phyloP scores from a whole-genome alignment of 2,797 vertebrate species.

The Parauchenoglanis punctatus region DNA sequence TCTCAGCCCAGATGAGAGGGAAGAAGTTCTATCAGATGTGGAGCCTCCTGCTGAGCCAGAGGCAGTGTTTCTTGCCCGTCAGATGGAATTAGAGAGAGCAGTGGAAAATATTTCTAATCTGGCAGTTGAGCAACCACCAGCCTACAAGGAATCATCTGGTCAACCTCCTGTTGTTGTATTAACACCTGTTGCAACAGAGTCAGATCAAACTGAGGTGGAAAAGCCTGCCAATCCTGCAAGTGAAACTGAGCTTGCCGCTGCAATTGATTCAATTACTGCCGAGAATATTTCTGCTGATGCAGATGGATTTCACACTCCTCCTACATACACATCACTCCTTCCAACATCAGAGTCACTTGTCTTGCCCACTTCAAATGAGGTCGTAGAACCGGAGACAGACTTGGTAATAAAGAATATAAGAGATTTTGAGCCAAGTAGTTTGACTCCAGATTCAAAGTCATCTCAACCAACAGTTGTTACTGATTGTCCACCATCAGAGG shows the following conservation, averaged over 20 bases:
- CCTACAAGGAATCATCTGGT: slow-evolving; percentile 82
- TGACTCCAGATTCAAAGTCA: slow-evolving; percentile 72
- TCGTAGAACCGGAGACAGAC: slow-evolving; percentile 83
- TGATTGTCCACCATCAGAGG: slow-evolving; percentile 67
- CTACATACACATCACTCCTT: slow-evolving; percentile 80
- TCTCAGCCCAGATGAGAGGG: slow-evolving; percentile 72
- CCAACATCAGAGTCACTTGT: slow-evolving; percentile 75
- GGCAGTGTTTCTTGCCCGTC: slow-evolving; percentile 82
- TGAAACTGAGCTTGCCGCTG: slow-evolving; percentile 95
- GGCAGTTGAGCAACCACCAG: slow-evolving; percentile 77
- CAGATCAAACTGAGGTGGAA: slow-evolving; percentile 81
- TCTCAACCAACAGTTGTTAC: slow-evolving; percentile 65
- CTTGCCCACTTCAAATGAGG: slow-evolving; percentile 77
- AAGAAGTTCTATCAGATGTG: slow-evolving; percentile 73
- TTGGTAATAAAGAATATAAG: slow-evolving; percentile 81
- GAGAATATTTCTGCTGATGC: slow-evolving; percentile 86
- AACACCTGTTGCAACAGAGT: slow-evolving; percentile 71
- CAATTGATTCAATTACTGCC: slow-evolving; percentile 95
- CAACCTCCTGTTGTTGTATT: slow-evolving; percentile 68
- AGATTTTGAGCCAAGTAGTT: slow-evolving; percentile 70
- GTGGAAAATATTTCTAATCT: slow-evolving; percentile 97
- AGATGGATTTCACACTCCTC: slow-evolving; percentile 85
- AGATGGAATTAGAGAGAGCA: slow-evolving; percentile 93
- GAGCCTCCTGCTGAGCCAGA: slow-evolving; percentile 80
- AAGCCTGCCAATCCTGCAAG: slow-evolving; percentile 91